These are phyloP conservation scores for Anolis sagrei DNA, from an alignment of 2,113 vertebrate genomes.

Conservation along the genomic window DNA sequence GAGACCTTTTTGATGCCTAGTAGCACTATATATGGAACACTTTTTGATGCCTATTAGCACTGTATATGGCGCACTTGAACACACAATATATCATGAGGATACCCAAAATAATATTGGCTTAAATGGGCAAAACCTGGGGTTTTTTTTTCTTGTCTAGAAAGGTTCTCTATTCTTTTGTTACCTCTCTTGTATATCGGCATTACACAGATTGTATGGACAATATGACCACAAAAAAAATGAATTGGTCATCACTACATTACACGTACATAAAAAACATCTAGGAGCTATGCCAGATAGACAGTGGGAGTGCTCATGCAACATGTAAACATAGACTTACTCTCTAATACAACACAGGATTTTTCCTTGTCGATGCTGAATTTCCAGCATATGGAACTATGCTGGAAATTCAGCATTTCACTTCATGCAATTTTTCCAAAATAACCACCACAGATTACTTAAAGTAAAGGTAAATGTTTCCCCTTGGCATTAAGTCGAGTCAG, in stretches of 20 bases:
- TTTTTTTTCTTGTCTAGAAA: no score
- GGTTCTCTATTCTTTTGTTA: no score
- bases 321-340: background rate
- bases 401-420: background rate
- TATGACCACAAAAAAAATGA: background rate
- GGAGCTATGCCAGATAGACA: background rate
- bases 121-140: no score
- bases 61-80: no score
- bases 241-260: background rate
- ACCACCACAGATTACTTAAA: background rate
- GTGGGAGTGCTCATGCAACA: background rate
- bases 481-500: no score
- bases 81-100: no score
- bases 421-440: background rate
- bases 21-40: no score
- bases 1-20: no score
- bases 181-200: background rate
- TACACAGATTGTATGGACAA: background rate
- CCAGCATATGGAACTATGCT: background rate
- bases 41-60: no score
- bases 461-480: no score
- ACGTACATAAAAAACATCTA: background rate
- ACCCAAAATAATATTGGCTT: no score
- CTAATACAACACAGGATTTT: background rate
- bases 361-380: background rate